These are phyloP conservation scores for Carassius carassius DNA, from an alignment of 2,113 vertebrate genomes.

Conservation along the genomic window DNA sequence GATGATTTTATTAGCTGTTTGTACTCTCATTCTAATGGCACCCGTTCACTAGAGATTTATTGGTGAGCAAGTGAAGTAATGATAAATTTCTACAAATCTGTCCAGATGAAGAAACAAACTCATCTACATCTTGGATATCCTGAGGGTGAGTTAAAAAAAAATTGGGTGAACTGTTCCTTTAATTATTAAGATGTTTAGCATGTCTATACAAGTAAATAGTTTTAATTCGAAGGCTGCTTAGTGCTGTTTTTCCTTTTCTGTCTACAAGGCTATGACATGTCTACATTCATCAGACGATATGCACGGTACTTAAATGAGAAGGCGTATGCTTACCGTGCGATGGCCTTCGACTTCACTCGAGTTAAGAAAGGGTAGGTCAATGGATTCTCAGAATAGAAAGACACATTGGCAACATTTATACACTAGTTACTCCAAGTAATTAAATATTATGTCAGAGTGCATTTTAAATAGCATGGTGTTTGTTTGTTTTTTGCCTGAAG, in stretches of 20 bases:
- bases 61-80: too few relatives aligned
- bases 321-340: constrained; percentile 97
- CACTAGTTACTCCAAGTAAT: not conserved
- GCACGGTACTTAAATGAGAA: constrained; percentile 98
- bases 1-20: too few relatives aligned
- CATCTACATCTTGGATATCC: too few relatives aligned
- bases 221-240: not conserved
- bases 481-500: not conserved
- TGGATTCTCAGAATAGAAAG: not conserved
- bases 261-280: constrained; percentile 90
- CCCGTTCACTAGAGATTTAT: too few relatives aligned
- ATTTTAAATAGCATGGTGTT: not conserved
- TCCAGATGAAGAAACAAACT: too few relatives aligned
- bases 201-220: not conserved
- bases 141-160: too few relatives aligned
- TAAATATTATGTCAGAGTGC: not conserved
- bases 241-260: not conserved
- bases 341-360: constrained; percentile 99
- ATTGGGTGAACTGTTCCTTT: not conserved
- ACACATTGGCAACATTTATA: not conserved
- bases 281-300: constrained; percentile 94
- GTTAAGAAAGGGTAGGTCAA: constrained; percentile 94
- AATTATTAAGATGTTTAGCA: not conserved
- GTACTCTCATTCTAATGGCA: too few relatives aligned
- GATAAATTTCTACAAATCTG: too few relatives aligned